phyloP scores from a whole-genome alignment of 1,140 invertebrate genomes.

The Lycorma delicatula region DNA sequence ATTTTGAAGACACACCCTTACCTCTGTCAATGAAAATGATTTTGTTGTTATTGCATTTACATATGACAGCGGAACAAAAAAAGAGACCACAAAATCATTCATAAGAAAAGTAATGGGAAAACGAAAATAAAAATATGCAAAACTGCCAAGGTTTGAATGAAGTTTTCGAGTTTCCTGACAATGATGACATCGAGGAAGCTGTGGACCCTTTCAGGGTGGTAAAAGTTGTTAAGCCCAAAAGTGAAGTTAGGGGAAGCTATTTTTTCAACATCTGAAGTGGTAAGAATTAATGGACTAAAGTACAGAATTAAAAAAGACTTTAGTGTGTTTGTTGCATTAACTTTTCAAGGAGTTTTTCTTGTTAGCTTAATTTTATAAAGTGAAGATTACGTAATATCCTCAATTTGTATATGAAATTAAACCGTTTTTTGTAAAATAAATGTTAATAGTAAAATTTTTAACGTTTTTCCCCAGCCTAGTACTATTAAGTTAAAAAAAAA shows the following conservation, averaged over 20 bases:
- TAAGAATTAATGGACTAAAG: not conserved
- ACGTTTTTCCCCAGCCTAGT: constrained; percentile 15
- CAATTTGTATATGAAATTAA: not conserved
- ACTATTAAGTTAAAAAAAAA: constrained; percentile 16
- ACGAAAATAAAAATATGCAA: constrained; percentile 5
- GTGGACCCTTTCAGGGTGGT: not conserved
- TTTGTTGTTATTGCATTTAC: constrained; percentile 13
- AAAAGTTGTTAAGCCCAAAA: constrained; percentile 8
- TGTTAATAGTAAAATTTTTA: constrained; percentile 15
- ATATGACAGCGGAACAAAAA: constrained; percentile 8
- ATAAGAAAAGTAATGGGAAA: constrained; percentile 9
- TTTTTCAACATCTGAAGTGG: not conserved
- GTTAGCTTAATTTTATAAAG: not conserved
- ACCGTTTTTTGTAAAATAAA: constrained; percentile 8
- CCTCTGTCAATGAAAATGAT: constrained; percentile 8
- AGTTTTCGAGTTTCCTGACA: constrained; percentile 1
- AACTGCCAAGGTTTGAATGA: constrained; percentile 8
- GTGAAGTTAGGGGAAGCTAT: constrained; percentile 10
- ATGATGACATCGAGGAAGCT: constrained; percentile 9
- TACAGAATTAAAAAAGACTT: not conserved
- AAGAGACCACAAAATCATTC: constrained; percentile 7
- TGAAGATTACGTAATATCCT: not conserved
- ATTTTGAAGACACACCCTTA: not conserved
- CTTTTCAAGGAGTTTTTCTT: not conserved
- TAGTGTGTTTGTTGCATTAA: not conserved